Evolutionary conservation across 2,797 vertebrate genomes (phyloP), one percentile per base, ranked within the genome.

Genomic region (Stomatorhinus walkeri): DNA sequence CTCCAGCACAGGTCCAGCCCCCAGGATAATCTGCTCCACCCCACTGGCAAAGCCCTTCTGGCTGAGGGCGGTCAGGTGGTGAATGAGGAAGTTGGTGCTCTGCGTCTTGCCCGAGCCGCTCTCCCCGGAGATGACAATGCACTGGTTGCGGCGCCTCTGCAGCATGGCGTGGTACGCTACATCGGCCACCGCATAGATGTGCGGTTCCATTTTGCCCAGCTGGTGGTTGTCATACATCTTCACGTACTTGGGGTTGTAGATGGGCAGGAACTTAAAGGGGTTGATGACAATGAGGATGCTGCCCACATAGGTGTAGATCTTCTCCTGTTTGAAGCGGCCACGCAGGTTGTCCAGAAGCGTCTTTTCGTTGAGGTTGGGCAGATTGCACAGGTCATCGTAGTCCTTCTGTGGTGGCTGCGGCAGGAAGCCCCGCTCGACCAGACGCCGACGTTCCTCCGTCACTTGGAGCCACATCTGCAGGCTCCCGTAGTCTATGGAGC

Each of bases 211-310:
- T 93, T 98, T 96, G 59, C 98, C 98, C 93, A 99, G 95, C 12
- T 97, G 95, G 91, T 99, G 98, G 93, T 99, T 99, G 91, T 99
- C 98, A 0, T 99, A 99, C 97, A 99, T 97, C 94, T 99, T 99
- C 91, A 99, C 98, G 91, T 99, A 99, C 91, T 99, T 99, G 68
- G 98, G 98, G 92, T 99, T 99, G 95, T 99, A 99, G 94, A 99
- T 98, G 93, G 98, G 98, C 91, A 99, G 97, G 93, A 99, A 99
- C 92, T 98, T 98, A 93, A 99, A 96, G 3, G 98, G 98, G 89
- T 99, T 99, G 90, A 99, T 97, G 91, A 98, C 98, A 0, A 99
- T 98, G 90, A 99, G 97, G 93, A 99, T 99, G 93, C 97, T 98
- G 84, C 98, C 98, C 0, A 99, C 97, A 0, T 99, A 99, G 0